phyloP scores from a whole-genome alignment of 2,888 invertebrate genomes.

The Hypercompe scribonia region DNA sequence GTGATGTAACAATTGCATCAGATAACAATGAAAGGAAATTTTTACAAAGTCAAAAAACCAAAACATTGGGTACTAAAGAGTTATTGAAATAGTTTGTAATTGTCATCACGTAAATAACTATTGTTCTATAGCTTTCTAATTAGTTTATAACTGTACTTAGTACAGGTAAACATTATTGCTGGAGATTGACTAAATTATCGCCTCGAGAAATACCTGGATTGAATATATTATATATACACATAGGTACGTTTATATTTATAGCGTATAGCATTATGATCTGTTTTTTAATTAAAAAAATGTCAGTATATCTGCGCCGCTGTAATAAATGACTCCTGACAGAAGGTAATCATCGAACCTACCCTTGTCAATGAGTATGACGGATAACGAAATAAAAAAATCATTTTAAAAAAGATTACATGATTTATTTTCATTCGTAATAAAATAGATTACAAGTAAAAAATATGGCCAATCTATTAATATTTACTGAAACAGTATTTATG shows the following conservation, averaged over 20 bases:
- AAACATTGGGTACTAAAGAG: background rate
- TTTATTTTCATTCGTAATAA: conserved; percentile 63
- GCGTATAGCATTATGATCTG: too few species aligned
- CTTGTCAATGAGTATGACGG: background rate
- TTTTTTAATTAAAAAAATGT: background rate
- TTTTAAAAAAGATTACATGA: conserved; percentile 57
- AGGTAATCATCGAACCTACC: background rate
- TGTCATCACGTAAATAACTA: background rate
- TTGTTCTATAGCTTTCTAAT: conserved; percentile 6
- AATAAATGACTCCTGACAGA: background rate
- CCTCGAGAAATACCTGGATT: too few species aligned
- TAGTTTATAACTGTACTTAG: background rate
- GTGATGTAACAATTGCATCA: background rate
- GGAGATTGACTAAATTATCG: too few species aligned
- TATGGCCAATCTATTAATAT: conserved; percentile 63
- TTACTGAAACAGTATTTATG: conserved; percentile 33
- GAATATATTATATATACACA: too few species aligned
- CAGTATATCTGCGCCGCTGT: background rate
- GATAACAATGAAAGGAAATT: background rate
- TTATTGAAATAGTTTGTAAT: background rate
- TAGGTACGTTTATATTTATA: too few species aligned
- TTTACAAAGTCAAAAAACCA: background rate
- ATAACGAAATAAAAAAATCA: conserved; percentile 26
- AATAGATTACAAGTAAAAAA: conserved; percentile 64
- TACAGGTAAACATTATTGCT: background rate